Evolutionary conservation across 2,888 invertebrate species (phyloP), one percentile per base, ranked within the genome.

Genomic region (Anarsia innoxiella): DNA sequence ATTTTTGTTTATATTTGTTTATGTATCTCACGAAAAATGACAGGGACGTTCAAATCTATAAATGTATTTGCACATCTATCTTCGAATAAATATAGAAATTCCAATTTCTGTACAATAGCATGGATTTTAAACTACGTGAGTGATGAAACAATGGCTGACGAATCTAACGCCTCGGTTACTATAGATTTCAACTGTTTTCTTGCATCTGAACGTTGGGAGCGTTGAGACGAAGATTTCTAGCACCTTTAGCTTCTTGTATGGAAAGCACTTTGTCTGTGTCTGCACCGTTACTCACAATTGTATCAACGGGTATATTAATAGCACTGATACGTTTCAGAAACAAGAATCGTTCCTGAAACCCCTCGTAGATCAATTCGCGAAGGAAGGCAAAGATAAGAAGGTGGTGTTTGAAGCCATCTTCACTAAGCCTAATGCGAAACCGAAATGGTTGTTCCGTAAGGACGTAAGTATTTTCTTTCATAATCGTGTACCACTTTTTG

Each of bases 371-470:
- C 93, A 95, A 83, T 93, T 93, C 69, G 94, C 94, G 52, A 93
- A 96, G 77, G 94, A 99, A 89, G 94, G 97, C 57, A 96, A 97
- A 79, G 97, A 98, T 78, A 97, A 96, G 76, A 95, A 95, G 78
- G 95, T 96, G 50, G 88, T 90, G 26, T 97, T 99, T 66, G 95
- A 96, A 75, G 95, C 94, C 45, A 93, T 93, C 68, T 99, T 99
- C 86, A 95, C 96, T 47, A 99, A 97, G 83, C 92, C 96, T n/a
- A 97, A 97, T 73, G 88, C 92, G 63, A 96, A 96, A 69, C 94
- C 95, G 5, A 95, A 93, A 79, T 96, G 96, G 96, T 90, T 89
- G 67, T 93, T 93, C 87, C 90, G 95, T 45, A 95, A 95, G 84
- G 95, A 96, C 86, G 96, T 95, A 87, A 90, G 94, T 90, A 40